A percentile compares a stretch with the other conserved stretches of the same genome.
Evolutionary conservation across 2,888 invertebrate species (phyloP).

Genomic region (Mesorhabditis spiculigera): DNA sequence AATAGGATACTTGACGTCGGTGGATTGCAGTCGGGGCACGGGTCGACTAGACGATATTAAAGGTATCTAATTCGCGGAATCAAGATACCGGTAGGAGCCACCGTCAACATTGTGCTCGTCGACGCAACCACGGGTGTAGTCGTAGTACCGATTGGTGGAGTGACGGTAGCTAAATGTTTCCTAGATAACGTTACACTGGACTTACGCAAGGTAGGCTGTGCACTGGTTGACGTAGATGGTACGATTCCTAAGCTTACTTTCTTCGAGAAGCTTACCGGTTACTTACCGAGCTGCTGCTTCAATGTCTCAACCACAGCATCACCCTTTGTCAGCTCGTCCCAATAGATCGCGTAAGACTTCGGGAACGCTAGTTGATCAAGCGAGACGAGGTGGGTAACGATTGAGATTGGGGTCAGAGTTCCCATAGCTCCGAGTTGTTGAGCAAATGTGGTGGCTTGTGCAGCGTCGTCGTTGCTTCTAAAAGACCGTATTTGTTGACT

Average conservation of each 20-base stretch:
- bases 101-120: neutral
- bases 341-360: no score
- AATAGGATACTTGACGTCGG: neutral
- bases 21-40: slow-evolving; percentile 2
- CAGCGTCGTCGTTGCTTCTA: neutral
- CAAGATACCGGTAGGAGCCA: neutral
- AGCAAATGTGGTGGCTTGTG: neutral
- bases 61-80: neutral
- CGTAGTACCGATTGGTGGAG: neutral
- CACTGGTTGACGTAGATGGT: neutral
- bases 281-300: no score
- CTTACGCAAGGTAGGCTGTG: neutral
- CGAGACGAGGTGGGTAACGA: no score
- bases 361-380: no score
- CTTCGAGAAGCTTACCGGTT: no score
- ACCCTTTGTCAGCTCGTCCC: no score
- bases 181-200: no score
- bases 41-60: neutral
- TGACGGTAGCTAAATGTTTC: neutral
- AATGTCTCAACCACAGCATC: no score
- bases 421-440: neutral
- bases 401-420: neutral
- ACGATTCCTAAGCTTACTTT: no score
- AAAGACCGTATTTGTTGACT: no score
- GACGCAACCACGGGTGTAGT: neutral